Percentiles rank a stretch among this genome's conserved stretches.
Conservation (phyloP, 64 coral and sea anemone genomes). For the Montipora sp. region DNA sequence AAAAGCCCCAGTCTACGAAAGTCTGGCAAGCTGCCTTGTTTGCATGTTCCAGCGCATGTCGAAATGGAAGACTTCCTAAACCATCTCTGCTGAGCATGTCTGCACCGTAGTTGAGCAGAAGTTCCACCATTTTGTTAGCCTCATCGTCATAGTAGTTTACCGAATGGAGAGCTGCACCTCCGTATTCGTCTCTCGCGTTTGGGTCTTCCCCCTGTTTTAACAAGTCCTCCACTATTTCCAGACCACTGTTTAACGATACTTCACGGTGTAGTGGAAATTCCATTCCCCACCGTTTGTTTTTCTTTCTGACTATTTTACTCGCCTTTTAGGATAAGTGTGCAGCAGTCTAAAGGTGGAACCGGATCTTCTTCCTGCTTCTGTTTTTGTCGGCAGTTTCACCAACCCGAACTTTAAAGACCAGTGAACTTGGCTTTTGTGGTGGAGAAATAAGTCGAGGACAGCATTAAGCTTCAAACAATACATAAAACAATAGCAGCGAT, state of each 20-base stretch:
- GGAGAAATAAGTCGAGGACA: too few species aligned
- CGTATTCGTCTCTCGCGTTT: conserved; percentile 13
- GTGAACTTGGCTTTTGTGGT: too few species aligned
- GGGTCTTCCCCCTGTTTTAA: conserved; percentile 27
- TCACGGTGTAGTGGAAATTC: conserved; percentile 21
- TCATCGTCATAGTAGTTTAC: conserved; percentile 24
- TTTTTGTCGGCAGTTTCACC: too few species aligned
- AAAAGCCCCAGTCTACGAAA: conserved; percentile 29
- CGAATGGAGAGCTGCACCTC: neutral
- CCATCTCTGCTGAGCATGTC: conserved; percentile 3
- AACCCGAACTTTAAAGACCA: too few species aligned
- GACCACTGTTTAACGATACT: conserved; percentile 12
- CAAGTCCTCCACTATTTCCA: conserved; percentile 15
- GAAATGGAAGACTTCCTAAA: conserved; percentile 7
- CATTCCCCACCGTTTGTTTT: neutral
- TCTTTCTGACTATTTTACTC: too few species aligned
- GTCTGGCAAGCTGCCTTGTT: conserved; percentile 27
- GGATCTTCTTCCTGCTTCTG: too few species aligned
- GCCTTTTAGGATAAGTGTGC: too few species aligned
- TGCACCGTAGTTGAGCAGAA: conserved; percentile 13
- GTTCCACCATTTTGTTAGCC: conserved; percentile 23
- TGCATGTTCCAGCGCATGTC: conserved; percentile 9
- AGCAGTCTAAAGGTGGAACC: too few species aligned
- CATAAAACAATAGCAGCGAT: too few species aligned
- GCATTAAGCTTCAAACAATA: too few species aligned